Percentiles rank a stretch among this genome's conserved stretches.
Evolutionary conservation across 2,113 vertebrate species (phyloP).

Genomic region (Odocoileus virginianus): DNA sequence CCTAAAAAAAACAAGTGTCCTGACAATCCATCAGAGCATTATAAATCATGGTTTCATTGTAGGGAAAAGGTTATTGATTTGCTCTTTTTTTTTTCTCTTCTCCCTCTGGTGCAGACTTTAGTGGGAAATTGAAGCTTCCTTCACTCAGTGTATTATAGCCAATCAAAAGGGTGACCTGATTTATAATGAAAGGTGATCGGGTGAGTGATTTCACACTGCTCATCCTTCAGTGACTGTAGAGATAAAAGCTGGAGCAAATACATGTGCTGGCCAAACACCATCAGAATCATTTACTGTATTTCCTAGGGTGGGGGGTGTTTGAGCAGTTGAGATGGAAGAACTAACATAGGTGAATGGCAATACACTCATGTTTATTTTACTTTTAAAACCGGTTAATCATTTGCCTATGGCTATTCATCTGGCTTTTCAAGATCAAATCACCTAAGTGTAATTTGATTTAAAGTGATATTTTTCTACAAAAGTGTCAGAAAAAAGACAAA

Average conservation of each 20-base stretch:
- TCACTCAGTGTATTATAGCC: neutral
- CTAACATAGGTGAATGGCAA: neutral
- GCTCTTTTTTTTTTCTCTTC: neutral
- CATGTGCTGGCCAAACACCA: neutral
- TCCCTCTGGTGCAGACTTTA: neutral
- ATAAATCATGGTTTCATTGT: constrained; percentile 52
- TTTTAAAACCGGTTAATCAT: neutral
- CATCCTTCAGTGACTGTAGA: neutral
- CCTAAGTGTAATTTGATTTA: neutral
- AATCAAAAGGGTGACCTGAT: constrained; percentile 14
- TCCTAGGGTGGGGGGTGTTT: neutral
- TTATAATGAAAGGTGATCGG: constrained; percentile 22
- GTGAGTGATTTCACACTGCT: constrained; percentile 47
- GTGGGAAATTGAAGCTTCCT: constrained; percentile 16
- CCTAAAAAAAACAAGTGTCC: neutral
- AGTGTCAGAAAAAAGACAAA: neutral
- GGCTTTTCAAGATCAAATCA: neutral
- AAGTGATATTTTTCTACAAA: neutral
- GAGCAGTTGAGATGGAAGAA: neutral
- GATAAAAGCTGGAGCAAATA: neutral
- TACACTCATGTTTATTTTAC: neutral
- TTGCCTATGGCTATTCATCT: neutral
- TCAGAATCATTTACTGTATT: neutral
- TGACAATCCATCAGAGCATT: neutral
- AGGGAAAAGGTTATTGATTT: constrained; percentile 18